These are phyloP conservation scores for Aricia agestis DNA, from an alignment of 1,140 invertebrate species.

Conservation along the genomic window DNA sequence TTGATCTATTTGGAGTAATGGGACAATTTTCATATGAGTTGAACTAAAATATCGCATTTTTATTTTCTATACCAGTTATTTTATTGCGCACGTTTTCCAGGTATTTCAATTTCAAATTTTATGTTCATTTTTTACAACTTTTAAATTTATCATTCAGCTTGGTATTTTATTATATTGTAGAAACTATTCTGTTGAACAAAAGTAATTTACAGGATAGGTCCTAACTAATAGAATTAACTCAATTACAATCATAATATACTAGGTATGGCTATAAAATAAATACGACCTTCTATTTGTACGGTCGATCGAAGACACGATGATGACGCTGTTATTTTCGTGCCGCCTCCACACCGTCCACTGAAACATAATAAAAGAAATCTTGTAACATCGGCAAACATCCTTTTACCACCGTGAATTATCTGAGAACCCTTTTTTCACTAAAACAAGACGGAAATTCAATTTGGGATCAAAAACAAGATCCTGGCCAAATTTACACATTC, in stretches of 20 bases:
- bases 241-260: no score
- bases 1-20: constrained; percentile 20
- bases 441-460: constrained; percentile 4
- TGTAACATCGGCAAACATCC: constrained; percentile 2
- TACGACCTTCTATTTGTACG: no score
- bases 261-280: no score
- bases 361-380: not conserved
- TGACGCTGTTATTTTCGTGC: not conserved
- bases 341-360: not conserved
- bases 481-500: constrained; percentile 11
- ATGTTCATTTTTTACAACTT: no score
- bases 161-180: no score
- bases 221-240: no score
- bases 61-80: constrained; percentile 1
- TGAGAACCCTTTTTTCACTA: not conserved
- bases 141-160: not conserved
- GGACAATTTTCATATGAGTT: constrained; percentile 25
- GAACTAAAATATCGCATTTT: constrained; percentile 19
- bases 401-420: constrained; percentile 9
- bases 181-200: no score
- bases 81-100: not conserved
- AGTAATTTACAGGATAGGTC: no score
- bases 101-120: not conserved
- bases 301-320: not conserved
- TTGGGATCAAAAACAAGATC: constrained; percentile 14